phyloP scores from a whole-genome alignment of 1,140 invertebrate species.

The Plutomurus gul region DNA sequence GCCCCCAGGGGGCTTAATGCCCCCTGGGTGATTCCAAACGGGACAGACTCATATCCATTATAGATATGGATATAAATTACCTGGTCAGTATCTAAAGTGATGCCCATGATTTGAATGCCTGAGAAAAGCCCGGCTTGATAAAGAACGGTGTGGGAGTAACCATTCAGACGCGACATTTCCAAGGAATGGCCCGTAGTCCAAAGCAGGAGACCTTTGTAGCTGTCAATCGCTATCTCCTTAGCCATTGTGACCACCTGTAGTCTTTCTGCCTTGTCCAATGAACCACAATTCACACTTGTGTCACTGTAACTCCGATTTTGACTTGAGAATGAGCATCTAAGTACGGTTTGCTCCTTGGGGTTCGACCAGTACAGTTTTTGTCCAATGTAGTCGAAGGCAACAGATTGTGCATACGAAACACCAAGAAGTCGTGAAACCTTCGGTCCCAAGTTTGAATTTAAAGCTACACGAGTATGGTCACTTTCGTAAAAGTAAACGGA shows the following conservation, averaged over 20 bases:
- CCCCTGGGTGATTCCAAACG: no score
- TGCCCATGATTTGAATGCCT: slow-evolving; percentile 79
- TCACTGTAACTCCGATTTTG: slow-evolving; percentile 63
- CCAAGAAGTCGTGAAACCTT: neutral
- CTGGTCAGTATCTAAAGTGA: slow-evolving; percentile 77
- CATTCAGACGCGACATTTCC: slow-evolving; percentile 77
- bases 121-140: slow-evolving; percentile 65
- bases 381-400: slow-evolving; percentile 87
- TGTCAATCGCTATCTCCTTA: slow-evolving; percentile 79
- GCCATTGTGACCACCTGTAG: slow-evolving; percentile 77
- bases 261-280: slow-evolving; percentile 70
- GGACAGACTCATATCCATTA: no score
- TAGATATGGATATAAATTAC: no score
- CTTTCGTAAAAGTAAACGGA: slow-evolving; percentile 37
- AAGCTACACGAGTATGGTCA: neutral
- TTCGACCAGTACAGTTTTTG: slow-evolving; percentile 88
- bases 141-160: slow-evolving; percentile 58
- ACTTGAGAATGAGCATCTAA: slow-evolving; percentile 71
- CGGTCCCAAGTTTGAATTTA: neutral
- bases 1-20: no score
- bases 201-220: slow-evolving; percentile 78
- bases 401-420: slow-evolving; percentile 39
- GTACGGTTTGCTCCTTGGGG: slow-evolving; percentile 83
- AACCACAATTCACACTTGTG: slow-evolving; percentile 66
- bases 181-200: slow-evolving; percentile 84